A percentile compares a stretch with the other conserved stretches of the same genome.
These are phyloP conservation scores for Scelioninae gen. 1 DNA, from an alignment of 2,888 invertebrate genomes.

Conservation along the genomic window DNA sequence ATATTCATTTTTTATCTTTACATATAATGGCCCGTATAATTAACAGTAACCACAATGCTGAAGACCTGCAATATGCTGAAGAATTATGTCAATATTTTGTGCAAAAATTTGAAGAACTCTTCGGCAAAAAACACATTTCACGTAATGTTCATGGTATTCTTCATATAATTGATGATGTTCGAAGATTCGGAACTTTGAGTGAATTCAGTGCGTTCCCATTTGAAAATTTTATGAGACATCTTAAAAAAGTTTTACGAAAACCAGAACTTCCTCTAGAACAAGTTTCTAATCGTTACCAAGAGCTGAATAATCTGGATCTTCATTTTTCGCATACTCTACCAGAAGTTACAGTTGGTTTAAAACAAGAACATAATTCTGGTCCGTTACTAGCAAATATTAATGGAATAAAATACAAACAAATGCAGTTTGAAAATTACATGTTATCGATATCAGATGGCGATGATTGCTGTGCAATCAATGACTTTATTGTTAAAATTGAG, in stretches of 20 bases:
- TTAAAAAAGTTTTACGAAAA: constrained; percentile 20
- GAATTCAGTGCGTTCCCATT: constrained; percentile 26
- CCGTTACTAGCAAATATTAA: constrained; percentile 1
- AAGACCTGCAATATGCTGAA: constrained; percentile 7
- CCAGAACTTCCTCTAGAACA: constrained; percentile 23
- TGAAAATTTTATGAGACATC: constrained; percentile 27
- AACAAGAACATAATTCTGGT: constrained; percentile 12
- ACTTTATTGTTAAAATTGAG: constrained; percentile 17
- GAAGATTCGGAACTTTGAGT: constrained; percentile 8
- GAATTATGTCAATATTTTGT: constrained; percentile 18
- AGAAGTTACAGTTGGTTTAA: neutral
- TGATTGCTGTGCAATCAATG: constrained; percentile 9
- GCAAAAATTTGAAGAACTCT: constrained; percentile 8
- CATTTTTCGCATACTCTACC: constrained; percentile 3
- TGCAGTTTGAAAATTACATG: constrained; percentile 9
- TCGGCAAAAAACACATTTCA: constrained; percentile 19
- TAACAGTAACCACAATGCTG: constrained; percentile 4
- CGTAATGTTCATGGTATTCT: constrained; percentile 20
- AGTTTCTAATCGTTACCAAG: constrained; percentile 4
- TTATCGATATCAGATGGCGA: constrained; percentile 14
- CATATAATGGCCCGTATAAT: constrained; percentile 4
- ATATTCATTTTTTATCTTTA: constrained; percentile 14
- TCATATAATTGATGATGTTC: constrained; percentile 28
- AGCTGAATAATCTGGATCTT: constrained; percentile 8
- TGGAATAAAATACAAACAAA: constrained; percentile 15